These are phyloP conservation scores for Montipora cactus DNA, from an alignment of 64 coral and sea anemone species.

Conservation along the genomic window DNA sequence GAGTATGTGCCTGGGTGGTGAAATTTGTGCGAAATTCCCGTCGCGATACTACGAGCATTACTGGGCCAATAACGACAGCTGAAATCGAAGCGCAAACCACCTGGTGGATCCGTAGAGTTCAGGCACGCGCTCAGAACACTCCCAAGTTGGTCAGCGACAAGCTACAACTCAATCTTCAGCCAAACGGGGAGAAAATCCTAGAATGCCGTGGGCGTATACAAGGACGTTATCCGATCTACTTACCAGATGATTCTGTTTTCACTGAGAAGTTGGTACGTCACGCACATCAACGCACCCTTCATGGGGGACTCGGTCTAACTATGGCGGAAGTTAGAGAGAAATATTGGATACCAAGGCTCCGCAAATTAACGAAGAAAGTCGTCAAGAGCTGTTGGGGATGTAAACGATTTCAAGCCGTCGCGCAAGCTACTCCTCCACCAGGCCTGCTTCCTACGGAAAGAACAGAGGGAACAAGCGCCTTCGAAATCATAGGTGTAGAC, in stretches of 20 bases:
- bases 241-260: constrained; percentile 46
- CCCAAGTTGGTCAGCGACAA: constrained; percentile 16
- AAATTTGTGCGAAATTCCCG: constrained; percentile 49
- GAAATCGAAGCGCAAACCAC: neutral
- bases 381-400: constrained; percentile 56
- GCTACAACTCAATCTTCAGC: constrained; percentile 33
- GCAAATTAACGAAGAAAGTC: constrained; percentile 2
- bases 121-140: neutral
- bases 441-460: constrained; percentile 29
- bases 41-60: neutral
- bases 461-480: constrained; percentile 10
- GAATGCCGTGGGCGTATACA: constrained; percentile 43
- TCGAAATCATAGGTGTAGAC: constrained; percentile 55
- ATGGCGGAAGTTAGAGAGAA: constrained; percentile 58
- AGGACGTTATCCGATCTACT: constrained; percentile 34
- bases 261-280: constrained; percentile 1
- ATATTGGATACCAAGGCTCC: constrained; percentile 61
- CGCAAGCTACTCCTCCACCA: constrained; percentile 19
- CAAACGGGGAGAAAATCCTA: constrained; percentile 7
- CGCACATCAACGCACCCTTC: constrained; percentile 47
- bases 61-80: constrained; percentile 32
- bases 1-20: constrained; percentile 32
- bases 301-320: constrained; percentile 49
- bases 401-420: constrained; percentile 68
- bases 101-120: constrained; percentile 12